These are phyloP conservation scores for Papilio protenor DNA, from an alignment of 2,888 invertebrate species.

Conservation along the genomic window DNA sequence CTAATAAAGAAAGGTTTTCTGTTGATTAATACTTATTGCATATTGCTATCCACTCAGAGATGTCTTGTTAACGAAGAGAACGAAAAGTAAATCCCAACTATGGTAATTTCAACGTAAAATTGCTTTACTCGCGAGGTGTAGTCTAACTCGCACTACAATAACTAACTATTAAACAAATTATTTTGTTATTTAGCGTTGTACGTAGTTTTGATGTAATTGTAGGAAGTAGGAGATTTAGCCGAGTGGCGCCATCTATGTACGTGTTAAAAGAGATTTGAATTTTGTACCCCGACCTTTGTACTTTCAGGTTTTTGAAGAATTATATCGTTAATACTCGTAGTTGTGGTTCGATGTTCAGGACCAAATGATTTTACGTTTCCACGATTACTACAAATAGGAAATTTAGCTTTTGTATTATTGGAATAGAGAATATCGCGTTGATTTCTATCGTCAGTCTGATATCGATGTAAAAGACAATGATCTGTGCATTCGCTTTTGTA, in stretches of 20 bases:
- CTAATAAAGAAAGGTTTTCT: background rate
- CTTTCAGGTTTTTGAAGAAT: constrained; percentile 17
- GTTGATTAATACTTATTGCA: background rate
- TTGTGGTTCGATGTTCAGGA: background rate
- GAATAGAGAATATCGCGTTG: constrained; percentile 9
- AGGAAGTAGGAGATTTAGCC: constrained; percentile 44
- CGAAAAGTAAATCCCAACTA: too few species aligned
- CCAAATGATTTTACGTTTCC: constrained; percentile 6
- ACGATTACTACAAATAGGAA: constrained; percentile 6
- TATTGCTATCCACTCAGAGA: background rate
- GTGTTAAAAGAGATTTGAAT: constrained; percentile 20
- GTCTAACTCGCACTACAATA: constrained; percentile 12
- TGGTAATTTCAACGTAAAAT: background rate
- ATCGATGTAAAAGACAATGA: background rate
- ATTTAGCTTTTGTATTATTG: constrained; percentile 39
- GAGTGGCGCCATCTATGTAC: background rate
- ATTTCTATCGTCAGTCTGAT: background rate
- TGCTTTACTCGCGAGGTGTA: background rate
- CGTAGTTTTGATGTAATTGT: constrained; percentile 56
- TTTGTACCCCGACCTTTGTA: constrained; percentile 35
- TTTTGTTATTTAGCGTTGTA: constrained; percentile 69
- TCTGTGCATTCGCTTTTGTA: constrained; percentile 29
- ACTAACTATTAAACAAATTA: constrained; percentile 41
- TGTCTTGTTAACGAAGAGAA: background rate
- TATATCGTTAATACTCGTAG: background rate